Evolutionary conservation across 2,797 vertebrate genomes (phyloP).

Genomic region (Gila robusta): DNA sequence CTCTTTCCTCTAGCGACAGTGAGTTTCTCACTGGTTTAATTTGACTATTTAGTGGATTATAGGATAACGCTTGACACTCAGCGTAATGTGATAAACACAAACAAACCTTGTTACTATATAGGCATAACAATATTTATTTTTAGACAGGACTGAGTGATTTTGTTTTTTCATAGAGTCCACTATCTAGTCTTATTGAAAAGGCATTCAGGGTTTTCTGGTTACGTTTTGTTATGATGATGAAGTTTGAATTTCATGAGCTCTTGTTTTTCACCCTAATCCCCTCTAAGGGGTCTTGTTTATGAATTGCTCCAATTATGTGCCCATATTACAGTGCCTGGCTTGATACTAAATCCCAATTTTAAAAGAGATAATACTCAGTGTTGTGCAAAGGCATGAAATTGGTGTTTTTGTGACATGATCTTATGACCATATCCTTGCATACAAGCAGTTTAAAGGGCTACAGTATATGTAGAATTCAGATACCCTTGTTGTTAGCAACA

Average conservation of each 20-base stretch:
- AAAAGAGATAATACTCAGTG: constrained; percentile 5
- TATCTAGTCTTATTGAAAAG: background rate
- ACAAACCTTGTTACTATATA: constrained; percentile 15
- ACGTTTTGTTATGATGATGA: constrained; percentile 13
- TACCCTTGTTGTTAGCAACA: too few species aligned
- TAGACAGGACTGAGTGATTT: background rate
- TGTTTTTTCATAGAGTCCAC: background rate
- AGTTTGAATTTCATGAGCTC: constrained; percentile 20
- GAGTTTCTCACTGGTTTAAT: constrained; percentile 50
- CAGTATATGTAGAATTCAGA: background rate
- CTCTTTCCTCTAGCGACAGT: background rate
- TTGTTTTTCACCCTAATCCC: background rate
- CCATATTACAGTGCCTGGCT: background rate
- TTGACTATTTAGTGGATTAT: constrained; percentile 41
- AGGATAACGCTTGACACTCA: constrained; percentile 23
- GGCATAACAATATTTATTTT: constrained; percentile 2
- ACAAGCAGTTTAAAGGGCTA: background rate
- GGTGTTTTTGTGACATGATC: background rate
- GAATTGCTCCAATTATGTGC: background rate
- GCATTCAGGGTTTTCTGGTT: background rate
- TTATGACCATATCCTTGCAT: background rate
- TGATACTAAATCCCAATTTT: constrained; percentile 15
- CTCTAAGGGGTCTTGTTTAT: constrained; percentile 39
- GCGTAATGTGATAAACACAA: constrained; percentile 32
- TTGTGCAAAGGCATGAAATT: background rate